These are phyloP conservation scores for Lottia scabra DNA, from an alignment of 2,888 invertebrate species.

Conservation along the genomic window DNA sequence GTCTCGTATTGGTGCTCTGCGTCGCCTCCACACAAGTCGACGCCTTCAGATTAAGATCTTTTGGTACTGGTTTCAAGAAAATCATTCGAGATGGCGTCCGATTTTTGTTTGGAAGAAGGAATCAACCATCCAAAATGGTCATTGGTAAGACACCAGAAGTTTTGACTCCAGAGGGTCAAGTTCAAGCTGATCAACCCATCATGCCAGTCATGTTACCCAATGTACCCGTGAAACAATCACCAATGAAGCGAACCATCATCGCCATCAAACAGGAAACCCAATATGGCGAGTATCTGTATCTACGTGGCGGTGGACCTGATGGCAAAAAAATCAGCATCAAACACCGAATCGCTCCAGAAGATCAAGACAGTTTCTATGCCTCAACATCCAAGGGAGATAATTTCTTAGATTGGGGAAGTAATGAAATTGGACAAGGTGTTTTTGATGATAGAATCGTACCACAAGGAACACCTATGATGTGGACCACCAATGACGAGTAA, in stretches of 20 bases:
- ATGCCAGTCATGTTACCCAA: not conserved
- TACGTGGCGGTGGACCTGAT: not conserved
- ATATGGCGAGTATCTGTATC: not conserved
- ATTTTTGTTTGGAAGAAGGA: not conserved
- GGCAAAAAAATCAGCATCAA: not conserved
- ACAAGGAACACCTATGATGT: constrained; percentile 1
- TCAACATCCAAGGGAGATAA: not conserved
- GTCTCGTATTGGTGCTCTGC: not conserved
- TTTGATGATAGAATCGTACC: not conserved
- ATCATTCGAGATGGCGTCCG: not conserved
- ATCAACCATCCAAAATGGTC: not conserved
- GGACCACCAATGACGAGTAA: constrained; percentile 2
- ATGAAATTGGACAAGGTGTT: not conserved
- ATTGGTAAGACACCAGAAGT: not conserved
- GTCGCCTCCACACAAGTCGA: not conserved
- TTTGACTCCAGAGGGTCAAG: not conserved
- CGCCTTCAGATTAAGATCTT: not conserved
- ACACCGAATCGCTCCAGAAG: not conserved
- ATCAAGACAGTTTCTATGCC: constrained; percentile 1
- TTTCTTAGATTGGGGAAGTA: not conserved
- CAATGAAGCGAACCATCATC: not conserved
- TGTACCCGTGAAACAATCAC: not conserved
- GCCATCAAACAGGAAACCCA: not conserved
- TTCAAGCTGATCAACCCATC: not conserved
- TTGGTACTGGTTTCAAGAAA: not conserved